Base-by-base conservation (phyloP, 1,140 invertebrate species). In the Teleogryllus occipitalis region DNA sequence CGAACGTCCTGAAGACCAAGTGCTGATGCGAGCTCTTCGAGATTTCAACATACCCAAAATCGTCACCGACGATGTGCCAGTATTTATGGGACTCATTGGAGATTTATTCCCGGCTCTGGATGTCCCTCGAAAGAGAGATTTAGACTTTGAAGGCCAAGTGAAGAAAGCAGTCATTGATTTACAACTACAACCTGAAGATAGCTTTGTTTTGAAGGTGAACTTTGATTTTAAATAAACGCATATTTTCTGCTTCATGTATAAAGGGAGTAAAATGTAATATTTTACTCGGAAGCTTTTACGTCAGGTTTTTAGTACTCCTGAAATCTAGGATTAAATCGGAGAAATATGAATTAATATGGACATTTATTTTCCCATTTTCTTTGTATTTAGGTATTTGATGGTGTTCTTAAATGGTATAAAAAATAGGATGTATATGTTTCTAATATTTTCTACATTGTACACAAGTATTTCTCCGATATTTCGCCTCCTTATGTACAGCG, bases 41-140 rank as follows among this genome's bases (percentile, higher is more conserved):
- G 96, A 97, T 88, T 97, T 97, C 85, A 97, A 98, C 84, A 93
- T 96, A 78, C 96, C 95, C 0, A 97, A 97, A 88, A 97, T 97
- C 82, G 92, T 97, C 8, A 94, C 95, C 0, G 96, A 97, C 84
- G 96, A 97, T 85, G 89, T 93, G 79, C 92, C 94, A 0, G 92
- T 98, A 0, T 97, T 97, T 84, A 95, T 97, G 94, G 95, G 96
- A 75, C 89, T 98, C 18, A 97, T 94, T 81, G 94, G 94, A 8
- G 96, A 97, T 85, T 87, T 97, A 65, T 97, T 97, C 87, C 96
- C 96, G 0, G 92, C 95, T 1, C 87, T 98, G 5, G 94, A 97
- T 86, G 95, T 97, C 8, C 95, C 96, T 0, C 88, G 96, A 79
- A 94, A 94, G 85, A 87, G 93, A 79, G 92, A 97, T 86, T 82